Evolutionary conservation across 2,888 invertebrate genomes (phyloP), one percentile per base, ranked within the genome.

Genomic region (Chloromyia formosa): DNA sequence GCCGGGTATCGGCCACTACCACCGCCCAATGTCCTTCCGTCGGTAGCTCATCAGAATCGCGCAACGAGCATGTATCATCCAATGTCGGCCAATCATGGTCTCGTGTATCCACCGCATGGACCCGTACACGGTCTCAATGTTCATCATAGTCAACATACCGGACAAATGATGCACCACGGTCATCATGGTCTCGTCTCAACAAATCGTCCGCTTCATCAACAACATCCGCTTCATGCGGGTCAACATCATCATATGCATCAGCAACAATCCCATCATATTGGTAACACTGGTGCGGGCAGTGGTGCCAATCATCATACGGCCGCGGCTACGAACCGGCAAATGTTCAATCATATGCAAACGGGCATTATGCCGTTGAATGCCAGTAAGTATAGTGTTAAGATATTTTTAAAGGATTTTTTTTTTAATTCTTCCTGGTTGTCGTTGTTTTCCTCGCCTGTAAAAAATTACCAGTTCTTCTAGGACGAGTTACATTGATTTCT

Each of bases 311-410:
- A 76, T 61, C 74, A 74, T 68, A 49, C 61, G 73, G 74, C 27
- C 2, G 3, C 2, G 27, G 27, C 58, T 53, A 61, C 84, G 82
- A 77, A 83, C 78, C 83, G 84, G 61, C 84, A 84, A 81, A 81
- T 84, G 79, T 85, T 84, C 80, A 83, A 84, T 78, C 84, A 85
- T 72, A 81, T 85, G 82, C 84, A 85, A 79, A 83, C 82, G 78
- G 83, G 82, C 61, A 81, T 85, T 71, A 82, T 85, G 82, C 85
- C 85, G 79, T 81, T 86, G 79, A 85, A 85, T 81, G 83, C 85
- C 78, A 86, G 85, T 86, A 85, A 86, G 85, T 86, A 84, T 58
- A 12, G n/a, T n/a, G n/a, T n/a, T n/a, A n/a, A n/a, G n/a, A n/a
- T n/a, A n/a, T 27, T 27, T n/a, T n/a, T 45, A 54, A 35, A 35